phyloP scores from a whole-genome alignment of 1,140 invertebrate genomes.

The Lordiphosa collinella region DNA sequence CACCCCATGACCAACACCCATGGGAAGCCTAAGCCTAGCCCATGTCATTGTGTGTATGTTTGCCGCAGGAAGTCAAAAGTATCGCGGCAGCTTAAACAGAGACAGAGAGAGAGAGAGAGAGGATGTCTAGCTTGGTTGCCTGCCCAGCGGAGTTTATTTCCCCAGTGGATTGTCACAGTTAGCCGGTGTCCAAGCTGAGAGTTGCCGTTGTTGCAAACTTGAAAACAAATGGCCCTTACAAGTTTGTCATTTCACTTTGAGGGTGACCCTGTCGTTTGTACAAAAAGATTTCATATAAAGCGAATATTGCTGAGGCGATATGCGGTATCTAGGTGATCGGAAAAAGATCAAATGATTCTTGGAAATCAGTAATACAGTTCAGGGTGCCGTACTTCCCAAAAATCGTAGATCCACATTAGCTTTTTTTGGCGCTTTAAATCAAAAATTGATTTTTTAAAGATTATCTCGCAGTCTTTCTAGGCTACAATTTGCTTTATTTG shows the following conservation, averaged over 20 bases:
- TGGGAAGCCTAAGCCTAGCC: constrained; percentile 57
- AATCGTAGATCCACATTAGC: no score
- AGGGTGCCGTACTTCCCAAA: no score
- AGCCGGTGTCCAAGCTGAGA: constrained; percentile 25
- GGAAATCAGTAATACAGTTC: no score
- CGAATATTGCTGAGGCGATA: constrained; percentile 1
- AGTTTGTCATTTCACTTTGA: constrained; percentile 55
- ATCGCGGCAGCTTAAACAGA: constrained; percentile 69
- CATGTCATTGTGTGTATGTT: constrained; percentile 31
- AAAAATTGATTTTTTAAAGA: no score
- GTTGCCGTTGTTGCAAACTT: constrained; percentile 29
- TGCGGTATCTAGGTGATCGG: no score
- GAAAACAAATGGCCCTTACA: constrained; percentile 67
- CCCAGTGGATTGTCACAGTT: constrained; percentile 64
- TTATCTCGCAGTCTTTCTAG: no score
- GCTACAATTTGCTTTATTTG: no score
- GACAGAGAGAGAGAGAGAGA: constrained; percentile 1
- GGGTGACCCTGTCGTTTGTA: neutral
- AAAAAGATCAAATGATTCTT: no score
- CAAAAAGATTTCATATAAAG: neutral
- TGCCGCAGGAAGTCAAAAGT: constrained; percentile 72
- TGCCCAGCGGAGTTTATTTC: constrained; percentile 57
- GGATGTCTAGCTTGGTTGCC: neutral
- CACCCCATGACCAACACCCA: neutral
- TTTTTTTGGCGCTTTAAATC: no score